Percentiles rank a stretch among this genome's conserved stretches.
phyloP scores from a whole-genome alignment of 2,113 vertebrate species.

The Microtus oregoni region DNA sequence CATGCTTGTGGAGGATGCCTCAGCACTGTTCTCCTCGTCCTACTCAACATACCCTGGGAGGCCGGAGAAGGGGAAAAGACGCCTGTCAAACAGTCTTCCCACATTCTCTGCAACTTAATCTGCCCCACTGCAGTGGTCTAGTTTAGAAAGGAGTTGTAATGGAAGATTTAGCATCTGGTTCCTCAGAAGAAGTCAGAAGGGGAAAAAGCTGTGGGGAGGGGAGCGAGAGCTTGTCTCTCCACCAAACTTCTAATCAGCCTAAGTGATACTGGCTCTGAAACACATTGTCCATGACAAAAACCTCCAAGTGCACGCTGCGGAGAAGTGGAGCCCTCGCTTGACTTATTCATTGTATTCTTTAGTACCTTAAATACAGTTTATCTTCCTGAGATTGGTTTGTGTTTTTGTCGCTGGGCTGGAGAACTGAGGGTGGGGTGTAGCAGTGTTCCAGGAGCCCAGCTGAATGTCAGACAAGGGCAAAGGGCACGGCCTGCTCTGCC shows the following conservation, averaged over 20 bases:
- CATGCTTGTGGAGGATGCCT: neutral
- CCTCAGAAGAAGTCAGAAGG: neutral
- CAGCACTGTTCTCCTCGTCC: neutral
- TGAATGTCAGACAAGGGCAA: slow-evolving; percentile 58
- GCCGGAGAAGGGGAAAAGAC: neutral
- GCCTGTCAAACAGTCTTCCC: neutral
- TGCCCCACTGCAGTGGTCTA: neutral
- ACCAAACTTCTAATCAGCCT: neutral
- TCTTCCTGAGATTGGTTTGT: slow-evolving; percentile 1
- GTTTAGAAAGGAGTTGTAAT: neutral
- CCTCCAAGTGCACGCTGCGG: neutral
- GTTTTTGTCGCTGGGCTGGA: neutral
- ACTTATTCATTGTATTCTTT: slow-evolving; percentile 21
- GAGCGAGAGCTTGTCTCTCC: fast-evolving
- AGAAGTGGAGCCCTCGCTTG: neutral
- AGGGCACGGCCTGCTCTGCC: slow-evolving; percentile 53
- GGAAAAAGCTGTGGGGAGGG: fast-evolving
- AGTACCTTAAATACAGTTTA: neutral
- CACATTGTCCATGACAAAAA: neutral
- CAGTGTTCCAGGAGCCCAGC: neutral
- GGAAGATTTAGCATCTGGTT: neutral
- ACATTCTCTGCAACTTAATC: neutral
- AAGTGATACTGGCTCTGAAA: neutral
- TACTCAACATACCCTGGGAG: neutral
- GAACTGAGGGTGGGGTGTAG: slow-evolving; percentile 26